These are phyloP conservation scores for Pherbina coryleti DNA, from an alignment of 2,888 invertebrate species.

Conservation along the genomic window DNA sequence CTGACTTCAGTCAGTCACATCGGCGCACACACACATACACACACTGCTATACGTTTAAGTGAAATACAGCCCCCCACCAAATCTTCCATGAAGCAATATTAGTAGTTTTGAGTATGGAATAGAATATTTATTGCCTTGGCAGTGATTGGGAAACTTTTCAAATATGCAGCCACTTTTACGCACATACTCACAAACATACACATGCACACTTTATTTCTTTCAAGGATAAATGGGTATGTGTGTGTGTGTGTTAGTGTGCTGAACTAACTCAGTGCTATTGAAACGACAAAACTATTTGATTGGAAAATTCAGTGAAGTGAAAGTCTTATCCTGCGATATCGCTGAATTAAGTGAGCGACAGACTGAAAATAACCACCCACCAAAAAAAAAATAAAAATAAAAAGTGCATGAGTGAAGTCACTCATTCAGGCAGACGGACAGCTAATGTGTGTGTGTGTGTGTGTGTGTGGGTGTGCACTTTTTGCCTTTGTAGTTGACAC, in stretches of 20 bases:
- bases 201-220: constrained; percentile 39
- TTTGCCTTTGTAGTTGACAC: constrained; percentile 15
- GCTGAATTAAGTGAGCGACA: background rate
- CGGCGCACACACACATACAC: background rate
- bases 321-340: constrained; percentile 50
- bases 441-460: background rate
- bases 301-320: constrained; percentile 61
- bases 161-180: constrained; percentile 57
- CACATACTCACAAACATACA: constrained; percentile 34
- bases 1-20: background rate
- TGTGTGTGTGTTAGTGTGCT: background rate
- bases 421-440: background rate
- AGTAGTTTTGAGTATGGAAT: constrained; percentile 55
- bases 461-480: too few species aligned
- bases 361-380: background rate
- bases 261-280: constrained; percentile 24
- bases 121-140: constrained; percentile 62
- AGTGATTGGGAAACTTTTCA: constrained; percentile 63
- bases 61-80: background rate
- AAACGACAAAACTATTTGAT: constrained; percentile 59
- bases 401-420: background rate
- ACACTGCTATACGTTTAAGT: background rate
- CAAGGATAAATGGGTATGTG: constrained; percentile 32
- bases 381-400: background rate
- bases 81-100: background rate